Conservation (phyloP, 1,140 invertebrate genomes). For the Bombus superbus region DNA sequence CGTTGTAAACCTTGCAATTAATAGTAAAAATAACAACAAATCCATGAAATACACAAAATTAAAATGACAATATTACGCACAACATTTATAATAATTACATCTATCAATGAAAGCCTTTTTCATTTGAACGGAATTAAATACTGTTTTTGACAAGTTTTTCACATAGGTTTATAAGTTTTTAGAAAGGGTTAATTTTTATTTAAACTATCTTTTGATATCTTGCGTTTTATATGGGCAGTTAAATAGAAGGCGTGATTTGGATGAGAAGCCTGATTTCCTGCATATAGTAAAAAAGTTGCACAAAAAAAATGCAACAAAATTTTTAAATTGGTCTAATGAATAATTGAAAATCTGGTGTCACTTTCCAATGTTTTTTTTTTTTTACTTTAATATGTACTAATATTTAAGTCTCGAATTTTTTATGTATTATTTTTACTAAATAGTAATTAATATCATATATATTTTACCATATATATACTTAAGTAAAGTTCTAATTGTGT, state of each 20-base stretch:
- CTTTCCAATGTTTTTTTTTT: background rate
- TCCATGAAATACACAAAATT: background rate
- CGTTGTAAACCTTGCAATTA: background rate
- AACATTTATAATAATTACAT: background rate
- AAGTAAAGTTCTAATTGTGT: background rate
- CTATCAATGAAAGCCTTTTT: background rate
- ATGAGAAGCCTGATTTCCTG: background rate
- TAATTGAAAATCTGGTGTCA: background rate
- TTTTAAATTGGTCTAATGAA: background rate
- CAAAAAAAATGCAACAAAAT: background rate
- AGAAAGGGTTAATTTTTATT: too few species aligned
- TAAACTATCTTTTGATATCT: too few species aligned
- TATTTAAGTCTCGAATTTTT: background rate
- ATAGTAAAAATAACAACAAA: too few species aligned
- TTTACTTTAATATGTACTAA: background rate
- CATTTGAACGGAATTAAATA: background rate
- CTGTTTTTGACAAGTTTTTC: too few species aligned
- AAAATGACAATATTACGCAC: background rate
- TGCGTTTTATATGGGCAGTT: too few species aligned
- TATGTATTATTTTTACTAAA: background rate
- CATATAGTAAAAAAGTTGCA: background rate
- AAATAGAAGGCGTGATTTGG: too few species aligned
- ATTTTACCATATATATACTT: background rate
- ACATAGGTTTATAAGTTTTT: too few species aligned
- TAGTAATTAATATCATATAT: slow-evolving; percentile 2